phyloP scores from a whole-genome alignment of 2,888 invertebrate species.

The Aspidiotus destructor region DNA sequence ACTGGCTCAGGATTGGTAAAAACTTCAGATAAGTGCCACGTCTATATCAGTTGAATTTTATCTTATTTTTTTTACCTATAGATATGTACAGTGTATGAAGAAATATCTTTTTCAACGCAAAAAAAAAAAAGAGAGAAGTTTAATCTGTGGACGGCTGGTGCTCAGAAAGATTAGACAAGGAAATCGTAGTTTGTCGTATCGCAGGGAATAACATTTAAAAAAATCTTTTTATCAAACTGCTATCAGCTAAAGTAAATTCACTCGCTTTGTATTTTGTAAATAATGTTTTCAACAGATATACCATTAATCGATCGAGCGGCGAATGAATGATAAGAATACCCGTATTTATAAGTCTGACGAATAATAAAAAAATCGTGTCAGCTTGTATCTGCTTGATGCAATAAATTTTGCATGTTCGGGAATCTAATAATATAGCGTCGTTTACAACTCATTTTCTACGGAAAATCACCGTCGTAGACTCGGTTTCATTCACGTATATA shows the following conservation, averaged over 20 bases:
- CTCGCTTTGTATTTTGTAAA: too few species aligned
- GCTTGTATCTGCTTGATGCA: too few species aligned
- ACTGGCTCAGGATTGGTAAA: conserved; percentile 25
- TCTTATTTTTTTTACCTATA: conserved; percentile 25
- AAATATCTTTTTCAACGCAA: conserved; percentile 15
- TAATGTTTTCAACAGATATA: conserved; percentile 7
- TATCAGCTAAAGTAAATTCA: conserved; percentile 29
- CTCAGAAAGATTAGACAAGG: conserved; percentile 26
- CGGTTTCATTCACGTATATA: too few species aligned
- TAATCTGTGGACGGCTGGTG: conserved; percentile 24
- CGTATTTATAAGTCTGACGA: too few species aligned
- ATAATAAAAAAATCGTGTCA: too few species aligned
- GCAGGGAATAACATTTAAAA: conserved; percentile 12
- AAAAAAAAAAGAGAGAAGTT: conserved; percentile 12
- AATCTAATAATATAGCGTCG: too few species aligned
- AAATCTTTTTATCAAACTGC: conserved; percentile 19
- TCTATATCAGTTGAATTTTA: conserved; percentile 21
- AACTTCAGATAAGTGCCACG: conserved; percentile 22
- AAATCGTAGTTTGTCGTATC: conserved; percentile 18
- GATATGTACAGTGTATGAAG: conserved; percentile 10
- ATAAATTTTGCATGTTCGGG: too few species aligned
- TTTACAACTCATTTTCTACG: too few species aligned
- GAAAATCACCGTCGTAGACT: too few species aligned
- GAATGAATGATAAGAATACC: not conserved
- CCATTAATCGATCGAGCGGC: conserved; percentile 2